Percentiles rank a stretch among this genome's conserved stretches.
These are phyloP conservation scores for Himalopsyche japonica DNA, from an alignment of 2,888 invertebrate genomes.

Conservation along the genomic window DNA sequence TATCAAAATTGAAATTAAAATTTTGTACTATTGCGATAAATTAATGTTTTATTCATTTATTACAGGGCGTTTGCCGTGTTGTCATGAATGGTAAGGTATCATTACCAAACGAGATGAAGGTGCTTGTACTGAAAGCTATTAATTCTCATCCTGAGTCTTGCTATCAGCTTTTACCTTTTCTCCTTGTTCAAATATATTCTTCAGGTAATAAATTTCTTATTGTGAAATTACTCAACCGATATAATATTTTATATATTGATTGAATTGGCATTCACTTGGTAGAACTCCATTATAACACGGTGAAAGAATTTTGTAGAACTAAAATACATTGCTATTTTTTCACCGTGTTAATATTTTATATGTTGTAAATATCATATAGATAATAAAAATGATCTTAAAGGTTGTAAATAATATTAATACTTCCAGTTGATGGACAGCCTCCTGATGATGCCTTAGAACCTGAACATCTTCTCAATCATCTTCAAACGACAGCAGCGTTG, in stretches of 20 bases:
- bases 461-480: slow-evolving; percentile 31
- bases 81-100: slow-evolving; percentile 11
- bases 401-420: neutral
- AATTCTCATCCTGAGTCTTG: slow-evolving; percentile 24
- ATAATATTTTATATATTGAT: no score
- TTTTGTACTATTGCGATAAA: neutral
- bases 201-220: slow-evolving; percentile 15
- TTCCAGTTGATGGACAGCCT: slow-evolving; percentile 22
- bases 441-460: slow-evolving; percentile 29
- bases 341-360: no score
- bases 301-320: no score
- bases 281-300: no score
- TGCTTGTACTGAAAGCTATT: slow-evolving; percentile 21
- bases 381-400: neutral
- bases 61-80: slow-evolving; percentile 34
- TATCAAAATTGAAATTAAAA: no score
- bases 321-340: no score
- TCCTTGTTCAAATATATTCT: slow-evolving; percentile 27
- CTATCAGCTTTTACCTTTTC: slow-evolving; percentile 20
- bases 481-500: slow-evolving; percentile 28
- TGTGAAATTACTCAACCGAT: neutral
- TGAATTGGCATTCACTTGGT: no score
- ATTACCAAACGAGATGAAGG: slow-evolving; percentile 14
- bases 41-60: neutral
- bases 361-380: no score